phyloP scores from a whole-genome alignment of 2,797 vertebrate genomes.

The Setipinna tenuifilis region DNA sequence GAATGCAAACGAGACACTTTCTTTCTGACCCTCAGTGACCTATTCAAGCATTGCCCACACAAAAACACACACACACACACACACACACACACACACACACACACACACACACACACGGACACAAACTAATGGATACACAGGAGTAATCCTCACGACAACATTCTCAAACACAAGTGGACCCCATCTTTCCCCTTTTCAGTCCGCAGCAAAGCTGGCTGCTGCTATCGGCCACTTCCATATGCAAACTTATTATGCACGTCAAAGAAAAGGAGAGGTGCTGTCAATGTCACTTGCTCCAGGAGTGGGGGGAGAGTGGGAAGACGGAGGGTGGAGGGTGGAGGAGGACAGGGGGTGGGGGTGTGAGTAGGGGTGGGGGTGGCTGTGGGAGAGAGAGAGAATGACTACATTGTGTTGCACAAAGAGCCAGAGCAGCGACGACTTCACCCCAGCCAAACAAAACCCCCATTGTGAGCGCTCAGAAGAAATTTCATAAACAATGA shows the following conservation, averaged over 20 bases:
- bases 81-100: slow-evolving; percentile 24
- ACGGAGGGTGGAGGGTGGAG: too few species aligned
- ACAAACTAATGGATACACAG: slow-evolving; percentile 13
- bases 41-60: background rate
- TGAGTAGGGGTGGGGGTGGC: too few species aligned
- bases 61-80: slow-evolving; percentile 28
- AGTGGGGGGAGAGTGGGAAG: background rate
- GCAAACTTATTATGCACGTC: slow-evolving; percentile 85
- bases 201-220: slow-evolving; percentile 72
- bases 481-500: slow-evolving; percentile 48
- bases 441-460: slow-evolving; percentile 42
- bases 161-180: slow-evolving; percentile 76
- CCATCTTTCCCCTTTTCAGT: slow-evolving; percentile 72
- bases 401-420: slow-evolving; percentile 80
- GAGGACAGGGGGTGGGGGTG: too few species aligned
- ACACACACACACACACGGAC: slow-evolving; percentile 25
- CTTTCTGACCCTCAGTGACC: slow-evolving; percentile 32
- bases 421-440: slow-evolving; percentile 35
- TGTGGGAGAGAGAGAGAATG: slow-evolving; percentile 41
- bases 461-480: slow-evolving; percentile 45
- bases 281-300: slow-evolving; percentile 75
- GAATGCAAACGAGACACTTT: slow-evolving; percentile 26
- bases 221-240: slow-evolving; percentile 84
- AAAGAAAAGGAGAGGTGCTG: slow-evolving; percentile 84
- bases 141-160: slow-evolving; percentile 29